phyloP scores from a whole-genome alignment of 1,140 invertebrate species.

The Potamilus streckersoni region DNA sequence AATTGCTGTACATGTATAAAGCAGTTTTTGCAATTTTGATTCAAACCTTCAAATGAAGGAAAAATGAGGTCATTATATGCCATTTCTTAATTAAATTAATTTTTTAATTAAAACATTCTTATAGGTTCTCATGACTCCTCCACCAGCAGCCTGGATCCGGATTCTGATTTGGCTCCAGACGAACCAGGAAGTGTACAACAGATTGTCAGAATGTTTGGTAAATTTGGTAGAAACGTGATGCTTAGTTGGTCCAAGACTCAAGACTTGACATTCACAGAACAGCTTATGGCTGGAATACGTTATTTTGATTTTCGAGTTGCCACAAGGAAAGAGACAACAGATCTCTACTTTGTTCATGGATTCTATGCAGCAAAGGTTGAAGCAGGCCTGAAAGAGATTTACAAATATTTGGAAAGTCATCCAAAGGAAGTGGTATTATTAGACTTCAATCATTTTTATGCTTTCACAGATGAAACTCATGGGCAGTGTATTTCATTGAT shows the following conservation, averaged over 20 bases:
- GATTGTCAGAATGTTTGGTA: constrained; percentile 10
- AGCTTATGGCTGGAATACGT: constrained; percentile 81
- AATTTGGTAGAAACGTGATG: constrained; percentile 3
- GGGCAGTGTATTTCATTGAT: constrained; percentile 74
- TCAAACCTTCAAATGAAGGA: too few relatives aligned
- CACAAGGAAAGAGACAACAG: constrained; percentile 70
- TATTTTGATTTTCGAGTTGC: constrained; percentile 83
- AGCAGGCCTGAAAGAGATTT: constrained; percentile 74
- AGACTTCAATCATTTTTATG: constrained; percentile 89
- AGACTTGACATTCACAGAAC: constrained; percentile 73
- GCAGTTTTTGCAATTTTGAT: too few relatives aligned
- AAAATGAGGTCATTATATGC: too few relatives aligned
- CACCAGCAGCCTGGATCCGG: constrained; percentile 5
- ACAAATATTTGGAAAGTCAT: constrained; percentile 75
- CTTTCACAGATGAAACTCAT: constrained; percentile 76
- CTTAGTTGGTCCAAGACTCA: constrained; percentile 83
- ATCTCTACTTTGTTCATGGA: constrained; percentile 81
- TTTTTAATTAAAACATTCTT: not conserved
- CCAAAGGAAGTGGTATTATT: constrained; percentile 80
- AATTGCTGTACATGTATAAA: too few relatives aligned
- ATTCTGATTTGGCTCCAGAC: constrained; percentile 21
- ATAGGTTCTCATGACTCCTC: constrained; percentile 23
- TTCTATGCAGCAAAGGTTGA: constrained; percentile 78
- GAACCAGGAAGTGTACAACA: not conserved
- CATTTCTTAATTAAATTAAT: not conserved